Base-by-base conservation (phyloP, 2,797 vertebrate species). In the Sarcophilus harrisii region DNA sequence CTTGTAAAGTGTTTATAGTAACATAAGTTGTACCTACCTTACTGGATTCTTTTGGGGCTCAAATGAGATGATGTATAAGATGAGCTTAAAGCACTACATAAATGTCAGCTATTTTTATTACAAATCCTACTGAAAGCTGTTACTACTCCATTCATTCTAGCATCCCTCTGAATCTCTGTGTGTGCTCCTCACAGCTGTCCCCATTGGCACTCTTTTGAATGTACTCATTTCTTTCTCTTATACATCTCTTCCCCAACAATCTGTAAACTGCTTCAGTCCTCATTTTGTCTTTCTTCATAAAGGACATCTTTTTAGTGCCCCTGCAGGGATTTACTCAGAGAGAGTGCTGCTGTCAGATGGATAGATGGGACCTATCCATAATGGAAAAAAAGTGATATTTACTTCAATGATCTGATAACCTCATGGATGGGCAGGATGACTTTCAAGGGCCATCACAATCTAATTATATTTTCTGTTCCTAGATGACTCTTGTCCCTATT, bases 81-180 rank as follows among this genome's bases (percentile, higher is more conserved):
- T 87, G 73, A 45, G 38, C 38, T 87, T 87, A 87, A 87, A 87
- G 21, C 3, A 87, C 73, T 87, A 24, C 73, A 49, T 27, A 87
- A 87, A 87, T 87, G 73, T 87, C 73, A 87, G 73, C 38, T 87
- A 87, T 87, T 87, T 87, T 87, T 87, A 87, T 87, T 87, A 87
- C 45, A 87, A 87, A 87, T 87, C 73, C 38, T 87, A 87, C 73
- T 87, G 73, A 87, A 87, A 87, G 73, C 73, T 87, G 73, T 87
- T 87, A 87, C 73, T 87, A 87, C 38, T 49, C 73, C 73, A 87
- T 87, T 87, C 38, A 87, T 87, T 49, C 38, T 87, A 45, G 73
- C 38, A 45, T 45, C 73, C 73, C 73, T 49, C 38, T 87, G 73
- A 49, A 49, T 87, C 73, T 87, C 24, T 87, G 38, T 87, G 73